These are phyloP conservation scores for Eulemur rufifrons DNA, from an alignment of 2,113 vertebrate genomes.

Conservation along the genomic window DNA sequence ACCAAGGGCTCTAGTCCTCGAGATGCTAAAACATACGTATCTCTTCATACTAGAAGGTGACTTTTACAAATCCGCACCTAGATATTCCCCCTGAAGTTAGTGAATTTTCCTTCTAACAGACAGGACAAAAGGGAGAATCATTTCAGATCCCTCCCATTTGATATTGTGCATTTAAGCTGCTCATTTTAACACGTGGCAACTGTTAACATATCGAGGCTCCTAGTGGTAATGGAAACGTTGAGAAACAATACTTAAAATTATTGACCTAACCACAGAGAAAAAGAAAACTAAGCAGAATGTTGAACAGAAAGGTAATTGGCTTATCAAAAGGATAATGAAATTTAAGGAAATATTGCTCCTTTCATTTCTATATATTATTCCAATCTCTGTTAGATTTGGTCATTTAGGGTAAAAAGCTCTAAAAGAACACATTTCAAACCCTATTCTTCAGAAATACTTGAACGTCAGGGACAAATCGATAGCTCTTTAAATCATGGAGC, in stretches of 20 bases:
- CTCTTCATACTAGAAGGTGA: background rate
- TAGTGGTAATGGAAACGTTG: background rate
- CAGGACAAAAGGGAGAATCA: background rate
- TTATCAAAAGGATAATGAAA: constrained; percentile 48
- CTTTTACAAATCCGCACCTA: constrained; percentile 1
- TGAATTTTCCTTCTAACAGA: background rate
- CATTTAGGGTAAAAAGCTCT: constrained; percentile 4
- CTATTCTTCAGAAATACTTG: constrained; percentile 49
- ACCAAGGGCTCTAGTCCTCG: background rate
- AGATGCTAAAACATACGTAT: background rate
- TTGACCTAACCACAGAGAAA: constrained; percentile 24
- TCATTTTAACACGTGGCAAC: background rate
- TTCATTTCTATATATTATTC: constrained; percentile 38
- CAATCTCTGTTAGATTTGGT: constrained; percentile 1
- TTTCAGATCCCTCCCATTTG: background rate
- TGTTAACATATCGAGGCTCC: constrained; percentile 5
- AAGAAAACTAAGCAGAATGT: constrained; percentile 39
- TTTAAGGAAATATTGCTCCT: constrained; percentile 34
- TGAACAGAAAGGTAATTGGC: constrained; percentile 29
- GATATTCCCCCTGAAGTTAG: background rate
- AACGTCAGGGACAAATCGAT: background rate
- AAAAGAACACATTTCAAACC: constrained; percentile 35
- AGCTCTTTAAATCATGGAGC: constrained; percentile 1
- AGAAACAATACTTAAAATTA: constrained; percentile 26
- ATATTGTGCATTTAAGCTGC: background rate